These are phyloP conservation scores for Sycobia sp. DNA, from an alignment of 1,140 invertebrate species.

Conservation along the genomic window DNA sequence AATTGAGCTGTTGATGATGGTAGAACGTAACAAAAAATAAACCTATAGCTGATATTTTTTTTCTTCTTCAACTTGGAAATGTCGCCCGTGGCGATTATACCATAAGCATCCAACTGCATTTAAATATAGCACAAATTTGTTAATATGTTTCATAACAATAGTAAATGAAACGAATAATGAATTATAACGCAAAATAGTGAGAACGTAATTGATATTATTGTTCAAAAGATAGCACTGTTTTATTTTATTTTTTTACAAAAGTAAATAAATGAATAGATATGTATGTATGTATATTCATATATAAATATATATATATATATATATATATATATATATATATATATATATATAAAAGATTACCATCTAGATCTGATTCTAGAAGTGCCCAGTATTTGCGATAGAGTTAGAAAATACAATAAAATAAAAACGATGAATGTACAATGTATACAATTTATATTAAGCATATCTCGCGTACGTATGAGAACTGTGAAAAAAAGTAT, in stretches of 20 bases:
- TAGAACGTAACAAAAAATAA: too few relatives aligned
- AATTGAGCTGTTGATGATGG: too few relatives aligned
- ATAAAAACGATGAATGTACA: conserved; percentile 20
- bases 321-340: not conserved
- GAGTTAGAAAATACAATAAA: conserved; percentile 7
- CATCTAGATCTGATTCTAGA: conserved; percentile 24
- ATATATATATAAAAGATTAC: not conserved
- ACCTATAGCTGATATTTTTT: too few relatives aligned
- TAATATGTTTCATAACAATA: not conserved
- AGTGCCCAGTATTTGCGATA: conserved; percentile 32
- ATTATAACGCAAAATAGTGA: not conserved
- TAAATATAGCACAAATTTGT: conserved; percentile 21
- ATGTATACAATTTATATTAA: conserved; percentile 22
- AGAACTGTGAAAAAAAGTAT: conserved; percentile 1
- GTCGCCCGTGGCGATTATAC: not conserved
- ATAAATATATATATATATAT: not conserved
- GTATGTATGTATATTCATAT: not conserved
- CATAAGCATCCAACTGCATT: not conserved
- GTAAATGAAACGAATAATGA: not conserved
- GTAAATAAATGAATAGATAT: too few relatives aligned
- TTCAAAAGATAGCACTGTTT: conserved; percentile 18
- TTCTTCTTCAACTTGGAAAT: too few relatives aligned
- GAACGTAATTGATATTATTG: conserved; percentile 4
- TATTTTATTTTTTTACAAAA: conserved; percentile 31
- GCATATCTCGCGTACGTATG: conserved; percentile 11